These are phyloP conservation scores for Falco rusticolus DNA, from an alignment of 2,797 vertebrate species.

Conservation along the genomic window DNA sequence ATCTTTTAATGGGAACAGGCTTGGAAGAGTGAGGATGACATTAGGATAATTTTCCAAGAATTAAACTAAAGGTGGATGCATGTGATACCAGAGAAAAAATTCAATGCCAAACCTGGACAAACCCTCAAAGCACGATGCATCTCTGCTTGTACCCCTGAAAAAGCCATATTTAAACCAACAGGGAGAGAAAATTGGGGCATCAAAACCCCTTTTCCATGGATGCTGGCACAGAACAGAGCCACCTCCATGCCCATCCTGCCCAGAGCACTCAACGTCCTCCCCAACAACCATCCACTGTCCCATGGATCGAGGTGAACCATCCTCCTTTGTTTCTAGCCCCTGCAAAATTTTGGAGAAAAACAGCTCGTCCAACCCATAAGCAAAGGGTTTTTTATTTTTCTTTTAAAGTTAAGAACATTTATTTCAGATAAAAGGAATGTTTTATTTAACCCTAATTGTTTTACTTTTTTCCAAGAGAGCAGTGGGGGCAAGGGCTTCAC, in stretches of 20 bases:
- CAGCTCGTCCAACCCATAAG: neutral
- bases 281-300: neutral
- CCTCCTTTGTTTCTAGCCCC: neutral
- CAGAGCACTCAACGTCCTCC: accelerated
- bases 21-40: neutral
- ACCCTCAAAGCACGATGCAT: accelerated
- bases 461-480: neutral
- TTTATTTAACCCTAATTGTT: neutral
- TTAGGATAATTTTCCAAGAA: neutral
- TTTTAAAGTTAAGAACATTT: neutral
- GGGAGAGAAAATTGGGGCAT: neutral
- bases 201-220: neutral
- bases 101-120: neutral
- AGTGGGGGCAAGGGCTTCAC: neutral
- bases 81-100: accelerated
- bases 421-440: neutral
- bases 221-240: neutral
- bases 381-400: accelerated
- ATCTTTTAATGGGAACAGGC: neutral
- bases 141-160: accelerated
- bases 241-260: too few species aligned
- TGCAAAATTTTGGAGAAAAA: neutral
- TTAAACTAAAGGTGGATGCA: neutral
- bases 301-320: accelerated
- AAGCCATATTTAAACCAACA: neutral